Base-by-base conservation (phyloP, 92 coral and sea anemone genomes). In the Isaurus tuberculatus region DNA sequence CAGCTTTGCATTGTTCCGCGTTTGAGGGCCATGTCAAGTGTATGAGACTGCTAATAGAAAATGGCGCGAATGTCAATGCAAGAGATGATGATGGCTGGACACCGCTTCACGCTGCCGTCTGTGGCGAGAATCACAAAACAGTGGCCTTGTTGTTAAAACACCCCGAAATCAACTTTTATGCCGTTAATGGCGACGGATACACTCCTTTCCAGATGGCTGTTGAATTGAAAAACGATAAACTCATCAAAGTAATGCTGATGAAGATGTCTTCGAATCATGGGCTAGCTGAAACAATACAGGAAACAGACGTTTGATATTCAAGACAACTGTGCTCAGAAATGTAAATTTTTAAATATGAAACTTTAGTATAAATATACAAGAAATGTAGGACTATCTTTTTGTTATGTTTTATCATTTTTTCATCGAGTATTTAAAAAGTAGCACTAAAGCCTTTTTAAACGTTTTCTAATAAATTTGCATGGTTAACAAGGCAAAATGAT, bases 121-220 rank as follows among this genome's bases (percentile, higher is more conserved):
- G 95, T 25, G 98, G 98, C 2, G 80, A 85, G 37, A 85, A 79
- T 16, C 71, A 61, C 19, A 87, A 85, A 70, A 89, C 93, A 27
- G 95, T 89, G 15, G 86, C 82, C n/a, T 32, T 94, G 70, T 11
- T 77, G 22, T 81, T 94, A 7, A 22, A 87, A 20, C 88, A 84
- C n/a, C 93, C 93, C 4, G 88, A 83, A 2, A 75, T 90, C 32
- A 87, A 94, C 78, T 86, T 88, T 4, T 91, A 86, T 57, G 91
- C 90, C 9, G 95, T 91, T 20, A 89, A 84, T 64, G 51, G 43
- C 27, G 98, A 94, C 61, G 95, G 92, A 19, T 87, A 77, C 32
- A 93, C 98, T 23, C 93, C 98, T 2, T 93, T 93, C 57, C 98
- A 93, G 61, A 93, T 93, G 98, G 98, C 98, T 0, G 88, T 93